These are phyloP conservation scores for Trichomycterus rosablanca DNA, from an alignment of 2,113 vertebrate genomes.

Conservation along the genomic window DNA sequence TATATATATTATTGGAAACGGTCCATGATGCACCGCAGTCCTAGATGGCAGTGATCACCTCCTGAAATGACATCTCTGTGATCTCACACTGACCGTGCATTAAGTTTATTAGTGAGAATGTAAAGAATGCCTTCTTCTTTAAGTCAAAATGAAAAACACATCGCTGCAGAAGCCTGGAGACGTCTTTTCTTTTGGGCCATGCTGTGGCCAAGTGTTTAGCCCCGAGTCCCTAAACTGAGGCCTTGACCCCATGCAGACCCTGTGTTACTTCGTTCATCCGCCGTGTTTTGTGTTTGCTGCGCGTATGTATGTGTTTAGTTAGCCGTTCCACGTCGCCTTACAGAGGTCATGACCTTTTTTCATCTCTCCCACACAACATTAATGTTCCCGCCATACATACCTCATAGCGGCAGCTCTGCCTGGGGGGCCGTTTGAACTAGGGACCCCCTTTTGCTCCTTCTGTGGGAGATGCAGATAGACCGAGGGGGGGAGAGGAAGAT, in stretches of 20 bases:
- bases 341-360: conserved; percentile 59
- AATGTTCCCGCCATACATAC: conserved; percentile 27
- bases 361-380: conserved; percentile 67
- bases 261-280: conserved; percentile 9
- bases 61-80: conserved; percentile 7
- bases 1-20: no score
- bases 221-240: conserved; percentile 22
- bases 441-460: conserved; percentile 58
- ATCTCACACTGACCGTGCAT: conserved; percentile 9
- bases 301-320: conserved; percentile 63
- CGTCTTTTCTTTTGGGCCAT: conserved; percentile 18
- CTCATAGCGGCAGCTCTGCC: conserved; percentile 55
- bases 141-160: conserved; percentile 44
- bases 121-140: conserved; percentile 30
- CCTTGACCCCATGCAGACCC: conserved; percentile 46
- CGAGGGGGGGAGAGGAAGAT: conserved; percentile 48
- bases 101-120: conserved; percentile 20
- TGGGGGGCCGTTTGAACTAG: conserved; percentile 64
- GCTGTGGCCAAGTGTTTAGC: conserved; percentile 39
- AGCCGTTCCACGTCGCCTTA: conserved; percentile 59
- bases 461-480: conserved; percentile 65
- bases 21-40: no score
- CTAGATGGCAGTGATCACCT: conserved; percentile 4
- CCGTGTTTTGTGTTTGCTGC: conserved; percentile 54
- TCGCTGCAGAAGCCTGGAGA: conserved; percentile 29